These are phyloP conservation scores for Zosterops hypoxanthus DNA, from an alignment of 2,113 vertebrate genomes.

Conservation along the genomic window DNA sequence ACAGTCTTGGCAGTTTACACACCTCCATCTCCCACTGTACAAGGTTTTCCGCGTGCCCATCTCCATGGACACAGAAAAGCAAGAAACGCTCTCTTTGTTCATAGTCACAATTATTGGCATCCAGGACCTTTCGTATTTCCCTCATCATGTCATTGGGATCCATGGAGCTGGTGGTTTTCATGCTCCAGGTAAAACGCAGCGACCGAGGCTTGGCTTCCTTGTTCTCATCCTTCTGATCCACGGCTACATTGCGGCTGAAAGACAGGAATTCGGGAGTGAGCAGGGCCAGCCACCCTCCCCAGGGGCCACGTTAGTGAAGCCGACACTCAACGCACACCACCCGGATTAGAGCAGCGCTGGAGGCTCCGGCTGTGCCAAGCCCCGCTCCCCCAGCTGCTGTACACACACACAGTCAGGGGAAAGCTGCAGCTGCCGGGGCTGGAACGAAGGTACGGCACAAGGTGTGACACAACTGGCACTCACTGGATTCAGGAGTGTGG, in stretches of 20 bases:
- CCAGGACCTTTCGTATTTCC: slow-evolving; percentile 96
- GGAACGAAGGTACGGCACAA: neutral
- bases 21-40: slow-evolving; percentile 99
- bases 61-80: slow-evolving; percentile 94
- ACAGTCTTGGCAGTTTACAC: slow-evolving; percentile 97
- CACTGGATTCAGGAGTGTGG: neutral
- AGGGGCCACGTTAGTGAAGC: neutral
- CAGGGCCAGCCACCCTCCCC: neutral
- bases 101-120: slow-evolving; percentile 97
- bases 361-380: neutral
- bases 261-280: neutral
- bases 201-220: slow-evolving; percentile 95
- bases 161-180: slow-evolving; percentile 99
- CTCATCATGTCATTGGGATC: slow-evolving; percentile 95
- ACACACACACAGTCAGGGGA: neutral
- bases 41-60: slow-evolving; percentile 89
- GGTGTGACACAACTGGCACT: neutral
- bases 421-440: slow-evolving; percentile 1
- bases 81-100: slow-evolving; percentile 96
- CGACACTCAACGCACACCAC: neutral
- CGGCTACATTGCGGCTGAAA: slow-evolving; percentile 95
- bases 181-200: slow-evolving; percentile 98
- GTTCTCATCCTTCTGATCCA: slow-evolving; percentile 94
- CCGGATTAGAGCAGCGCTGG: neutral
- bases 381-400: neutral